These are phyloP conservation scores for Drosophila triauraria DNA, from an alignment of 1,140 invertebrate genomes.

Conservation along the genomic window DNA sequence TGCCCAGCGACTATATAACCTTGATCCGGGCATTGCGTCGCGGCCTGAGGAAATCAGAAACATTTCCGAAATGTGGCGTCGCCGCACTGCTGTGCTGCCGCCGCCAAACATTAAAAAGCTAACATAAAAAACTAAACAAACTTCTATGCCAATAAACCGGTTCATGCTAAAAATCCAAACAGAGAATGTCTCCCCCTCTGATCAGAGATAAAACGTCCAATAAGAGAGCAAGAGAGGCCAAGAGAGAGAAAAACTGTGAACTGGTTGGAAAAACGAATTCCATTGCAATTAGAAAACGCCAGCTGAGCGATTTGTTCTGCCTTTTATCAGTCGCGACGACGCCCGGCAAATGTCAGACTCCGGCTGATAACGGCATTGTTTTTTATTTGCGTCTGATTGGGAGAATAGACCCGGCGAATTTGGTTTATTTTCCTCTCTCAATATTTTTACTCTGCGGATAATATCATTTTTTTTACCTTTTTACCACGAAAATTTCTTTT, in stretches of 20 bases:
- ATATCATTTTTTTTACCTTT: not conserved
- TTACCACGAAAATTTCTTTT: too few relatives aligned
- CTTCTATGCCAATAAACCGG: conserved; percentile 66
- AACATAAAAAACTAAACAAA: conserved; percentile 66
- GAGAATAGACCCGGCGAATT: conserved; percentile 40
- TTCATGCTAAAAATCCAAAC: conserved; percentile 66
- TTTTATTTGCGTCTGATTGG: conserved; percentile 33
- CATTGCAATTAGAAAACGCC: conserved; percentile 40
- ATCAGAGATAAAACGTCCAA: conserved; percentile 19
- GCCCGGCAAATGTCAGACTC: conserved; percentile 63
- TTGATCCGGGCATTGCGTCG: conserved; percentile 47
- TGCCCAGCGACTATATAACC: conserved; percentile 44
- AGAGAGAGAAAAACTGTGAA: not conserved
- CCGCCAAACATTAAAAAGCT: conserved; percentile 43
- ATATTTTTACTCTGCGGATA: not conserved
- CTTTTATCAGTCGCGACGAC: conserved; percentile 51
- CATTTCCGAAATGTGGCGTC: conserved; percentile 50
- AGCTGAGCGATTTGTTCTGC: conserved; percentile 25
- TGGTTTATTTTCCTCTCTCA: conserved; percentile 8
- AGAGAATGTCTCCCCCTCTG: conserved; percentile 35
- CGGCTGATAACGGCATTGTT: conserved; percentile 52
- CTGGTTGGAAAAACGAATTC: conserved; percentile 34
- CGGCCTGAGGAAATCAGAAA: conserved; percentile 27
- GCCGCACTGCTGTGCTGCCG: not conserved
- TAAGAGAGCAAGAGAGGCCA: conserved; percentile 1